phyloP scores from a whole-genome alignment of 2,797 vertebrate species.

The Hemitrygon akajei region DNA sequence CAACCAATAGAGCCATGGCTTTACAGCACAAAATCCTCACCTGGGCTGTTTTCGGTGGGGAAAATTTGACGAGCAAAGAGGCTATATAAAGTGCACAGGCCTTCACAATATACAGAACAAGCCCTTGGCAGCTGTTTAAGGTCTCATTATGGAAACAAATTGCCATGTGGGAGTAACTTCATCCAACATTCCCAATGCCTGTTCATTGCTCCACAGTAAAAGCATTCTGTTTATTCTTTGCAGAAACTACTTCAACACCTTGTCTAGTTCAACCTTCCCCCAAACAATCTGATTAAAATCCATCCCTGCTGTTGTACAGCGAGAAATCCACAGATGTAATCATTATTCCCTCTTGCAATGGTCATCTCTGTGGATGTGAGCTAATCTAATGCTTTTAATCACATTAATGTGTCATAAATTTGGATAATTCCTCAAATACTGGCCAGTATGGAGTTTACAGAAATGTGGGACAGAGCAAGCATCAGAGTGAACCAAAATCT shows the following conservation, averaged over 20 bases:
- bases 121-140: neutral
- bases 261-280: neutral
- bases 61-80: neutral
- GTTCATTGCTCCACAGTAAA: neutral
- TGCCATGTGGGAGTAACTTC: neutral
- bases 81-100: neutral
- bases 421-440: neutral
- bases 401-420: neutral
- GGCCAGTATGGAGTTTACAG: neutral
- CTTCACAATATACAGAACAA: too few relatives aligned
- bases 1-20: too few relatives aligned
- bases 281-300: neutral
- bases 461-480: neutral
- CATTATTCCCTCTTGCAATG: neutral
- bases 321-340: neutral
- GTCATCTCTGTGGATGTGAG: neutral
- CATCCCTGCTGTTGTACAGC: too few relatives aligned
- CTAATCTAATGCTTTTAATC: neutral
- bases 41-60: neutral
- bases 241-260: neutral
- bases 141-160: neutral
- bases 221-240: neutral
- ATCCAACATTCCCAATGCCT: neutral
- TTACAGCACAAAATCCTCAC: too few relatives aligned
- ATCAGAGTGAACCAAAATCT: neutral